Evolutionary conservation across 2,888 invertebrate genomes (phyloP), one percentile per base, ranked within the genome.

Genomic region (Serripes groenlandicus): DNA sequence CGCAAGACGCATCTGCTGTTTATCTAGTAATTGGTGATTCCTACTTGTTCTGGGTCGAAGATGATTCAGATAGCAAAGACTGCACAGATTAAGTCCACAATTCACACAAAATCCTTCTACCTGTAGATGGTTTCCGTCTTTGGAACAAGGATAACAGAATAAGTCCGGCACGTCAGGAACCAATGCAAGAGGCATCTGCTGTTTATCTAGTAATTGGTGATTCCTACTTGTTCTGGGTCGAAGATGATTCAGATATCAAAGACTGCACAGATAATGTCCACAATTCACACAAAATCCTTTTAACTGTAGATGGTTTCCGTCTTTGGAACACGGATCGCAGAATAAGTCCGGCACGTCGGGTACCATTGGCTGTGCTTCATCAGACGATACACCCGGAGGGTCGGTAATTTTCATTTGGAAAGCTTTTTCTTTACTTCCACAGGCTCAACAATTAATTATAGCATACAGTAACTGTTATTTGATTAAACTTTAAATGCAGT

Each of bases 241-340:
- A n/a, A 42, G 34, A 30, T 74, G 74, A 32, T 66, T 23, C 18
- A 34, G 15, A 52, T 52, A 74, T 23, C 74, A 74, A n/a, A 26
- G 49, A 35, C 26, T 4, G 35, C 74, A 74, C 52, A 74, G 18
- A 66, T 34, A 49, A 23, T 74, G 54, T 21, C 26, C 23, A 52
- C 74, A 74, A 34, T 62, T 54, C 23, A 49, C 23, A 34, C 74
- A 74, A 49, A 52, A 74, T 23, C 74, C 74, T 23, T 52, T n/a
- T 15, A 32, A 52, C n/a, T n/a, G 32, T 3, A 66, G 7, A 21
- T 18, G 21, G 1, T 21, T 18, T 37, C 66, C 66, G 21, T 66
- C 66, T 23, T 37, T 32, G 4, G 23, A 35, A 35, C 66, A 66
- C 1, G 66, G 66, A n/a, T 37, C 37, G 37, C 66, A 66, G n/a